Base-by-base conservation (phyloP, 2,113 vertebrate genomes). In the Muntiacus muntjak region DNA sequence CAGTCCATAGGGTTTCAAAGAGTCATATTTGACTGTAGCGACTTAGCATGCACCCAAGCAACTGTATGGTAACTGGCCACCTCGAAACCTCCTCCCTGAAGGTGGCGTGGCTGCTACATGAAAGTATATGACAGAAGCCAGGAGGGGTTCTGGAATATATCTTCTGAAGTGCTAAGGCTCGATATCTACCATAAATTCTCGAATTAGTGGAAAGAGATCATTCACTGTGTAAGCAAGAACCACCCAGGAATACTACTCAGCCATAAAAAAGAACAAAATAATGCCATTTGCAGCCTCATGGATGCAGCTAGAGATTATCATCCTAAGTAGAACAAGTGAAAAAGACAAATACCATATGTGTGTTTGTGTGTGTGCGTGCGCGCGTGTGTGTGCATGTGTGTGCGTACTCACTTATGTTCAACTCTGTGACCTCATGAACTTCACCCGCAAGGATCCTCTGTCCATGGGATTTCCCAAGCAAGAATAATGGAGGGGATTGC, bases 321-420 rank as follows among this genome's bases (percentile, higher is more conserved):
- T 52, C 50, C 45, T 21, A 81, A 33, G 47, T 33, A 30, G 33
- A 33, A 50, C 28, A 81, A 81, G 28, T 50, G 16, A 79, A 45
- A 79, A 79, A 79, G 76, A 79, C 76, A 81, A 33, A 33, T 13
- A 52, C 28, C 47, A 81, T 52, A 33, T 21, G 9, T 6, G 4
- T 36, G 17, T 43, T 21, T 43, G 40, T 6, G 4, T 36, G 17
- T 43, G 36, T 43, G 40, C 16, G 40, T 0, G 1, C 5, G n/a
- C 5, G 8, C 2, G 7, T n/a, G 16, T 11, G 4, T 40, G 40
- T 4, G 40, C 40, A 4, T 5, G 1, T 19, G 62, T 1, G 0
- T 36, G 67, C 2, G 0, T 74, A 40, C 71, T 76, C 36, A 26
- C 6, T 76, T 26, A 76, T 76, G 40, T 43, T 23, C 3, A 1